phyloP scores from a whole-genome alignment of 2,797 vertebrate genomes.

The Staurois parvus region DNA sequence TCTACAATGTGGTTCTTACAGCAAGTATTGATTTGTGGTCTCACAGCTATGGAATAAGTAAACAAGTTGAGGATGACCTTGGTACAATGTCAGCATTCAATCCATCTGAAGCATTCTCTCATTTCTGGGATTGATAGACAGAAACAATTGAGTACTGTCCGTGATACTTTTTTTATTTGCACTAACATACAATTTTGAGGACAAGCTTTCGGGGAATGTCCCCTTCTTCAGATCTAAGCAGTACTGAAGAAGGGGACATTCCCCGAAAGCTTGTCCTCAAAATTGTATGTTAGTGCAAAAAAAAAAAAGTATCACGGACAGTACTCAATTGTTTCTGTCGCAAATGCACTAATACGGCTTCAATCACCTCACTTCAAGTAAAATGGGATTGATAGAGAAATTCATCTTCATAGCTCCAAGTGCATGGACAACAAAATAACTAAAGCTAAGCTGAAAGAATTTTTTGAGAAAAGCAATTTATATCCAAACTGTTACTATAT shows the following conservation, averaged over 20 bases:
- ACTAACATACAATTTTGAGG: no score
- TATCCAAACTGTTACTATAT: background rate
- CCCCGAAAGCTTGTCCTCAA: no score
- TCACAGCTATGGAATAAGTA: background rate
- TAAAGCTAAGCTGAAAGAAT: background rate
- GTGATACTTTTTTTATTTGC: no score
- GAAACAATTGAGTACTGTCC: no score
- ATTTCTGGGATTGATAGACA: background rate
- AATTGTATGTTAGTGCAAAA: no score
- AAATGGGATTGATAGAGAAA: background rate
- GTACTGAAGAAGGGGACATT: no score
- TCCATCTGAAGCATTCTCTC: background rate
- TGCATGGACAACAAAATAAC: background rate
- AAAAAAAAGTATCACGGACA: no score
- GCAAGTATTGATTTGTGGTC: slow-evolving; percentile 10
- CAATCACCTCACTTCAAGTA: no score
- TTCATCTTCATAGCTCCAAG: background rate
- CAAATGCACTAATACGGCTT: no score
- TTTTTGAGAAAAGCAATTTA: background rate
- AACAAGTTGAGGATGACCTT: slow-evolving; percentile 8
- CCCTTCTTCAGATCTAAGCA: no score
- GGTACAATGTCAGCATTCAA: background rate
- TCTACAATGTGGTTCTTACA: background rate
- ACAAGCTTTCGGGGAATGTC: no score
- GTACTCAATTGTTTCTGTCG: no score